Conservation (phyloP, 1,140 invertebrate genomes). For the Drosophila eugracilis region DNA sequence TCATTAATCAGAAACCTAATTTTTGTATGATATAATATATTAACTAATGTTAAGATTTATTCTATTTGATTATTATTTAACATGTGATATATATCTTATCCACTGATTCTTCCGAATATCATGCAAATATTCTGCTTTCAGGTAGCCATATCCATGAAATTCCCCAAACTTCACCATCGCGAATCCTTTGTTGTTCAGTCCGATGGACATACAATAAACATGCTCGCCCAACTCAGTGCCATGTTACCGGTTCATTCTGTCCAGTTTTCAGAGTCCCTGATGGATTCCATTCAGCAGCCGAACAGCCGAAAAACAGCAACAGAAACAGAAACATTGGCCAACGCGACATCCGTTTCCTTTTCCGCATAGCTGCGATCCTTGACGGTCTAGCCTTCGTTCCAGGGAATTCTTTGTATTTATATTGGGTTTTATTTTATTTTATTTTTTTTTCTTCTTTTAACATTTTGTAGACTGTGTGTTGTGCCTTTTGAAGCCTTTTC, state of each 20-base stretch:
- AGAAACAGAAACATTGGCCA: conserved; percentile 66
- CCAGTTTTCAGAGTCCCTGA: conserved; percentile 24
- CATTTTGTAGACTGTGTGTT: conserved; percentile 11
- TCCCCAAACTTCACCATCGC: not conserved
- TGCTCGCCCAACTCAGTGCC: conserved; percentile 14
- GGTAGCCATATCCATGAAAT: conserved; percentile 14
- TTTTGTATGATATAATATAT: not conserved
- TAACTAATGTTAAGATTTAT: not conserved
- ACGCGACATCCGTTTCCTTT: conserved; percentile 79
- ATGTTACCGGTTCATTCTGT: conserved; percentile 4
- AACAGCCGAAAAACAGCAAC: conserved; percentile 24
- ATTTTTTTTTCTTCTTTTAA: no score
- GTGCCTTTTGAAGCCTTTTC: conserved; percentile 77
- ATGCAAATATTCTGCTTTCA: conserved; percentile 28
- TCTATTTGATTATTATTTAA: not conserved
- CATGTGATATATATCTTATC: not conserved
- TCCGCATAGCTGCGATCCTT: conserved; percentile 55
- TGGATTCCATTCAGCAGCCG: conserved; percentile 47
- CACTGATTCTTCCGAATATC: conserved; percentile 20
- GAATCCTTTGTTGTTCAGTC: conserved; percentile 24
- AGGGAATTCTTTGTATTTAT: conserved; percentile 51
- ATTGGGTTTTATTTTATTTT: conserved; percentile 12
- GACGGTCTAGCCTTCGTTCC: conserved; percentile 26
- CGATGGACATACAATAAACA: conserved; percentile 41
- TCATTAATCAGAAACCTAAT: not conserved